phyloP scores from a whole-genome alignment of 2,888 invertebrate genomes.

The Leptothorax acervorum region DNA sequence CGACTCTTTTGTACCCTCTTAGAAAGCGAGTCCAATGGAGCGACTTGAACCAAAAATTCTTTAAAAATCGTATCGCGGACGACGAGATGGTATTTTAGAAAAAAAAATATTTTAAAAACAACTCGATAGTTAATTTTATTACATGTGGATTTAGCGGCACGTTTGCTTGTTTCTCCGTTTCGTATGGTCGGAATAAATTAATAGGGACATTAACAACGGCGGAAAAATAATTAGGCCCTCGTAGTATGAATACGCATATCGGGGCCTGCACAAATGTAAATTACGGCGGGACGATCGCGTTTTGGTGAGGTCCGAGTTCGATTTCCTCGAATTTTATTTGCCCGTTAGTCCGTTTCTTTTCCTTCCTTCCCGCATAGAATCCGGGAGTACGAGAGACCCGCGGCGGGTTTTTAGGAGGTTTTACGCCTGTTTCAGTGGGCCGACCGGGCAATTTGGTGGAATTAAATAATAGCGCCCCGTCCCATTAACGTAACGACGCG shows the following conservation, averaged over 20 bases:
- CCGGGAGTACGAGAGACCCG: conserved; percentile 58
- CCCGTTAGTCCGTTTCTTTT: conserved; percentile 39
- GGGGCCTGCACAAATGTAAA: conserved; percentile 40
- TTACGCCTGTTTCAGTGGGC: conserved; percentile 71
- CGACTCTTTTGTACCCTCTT: conserved; percentile 19
- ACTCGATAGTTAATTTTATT: neutral
- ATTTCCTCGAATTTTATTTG: conserved; percentile 44
- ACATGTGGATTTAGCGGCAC: conserved; percentile 1
- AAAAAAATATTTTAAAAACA: neutral
- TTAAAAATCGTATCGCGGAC: neutral
- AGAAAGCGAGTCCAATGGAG: neutral
- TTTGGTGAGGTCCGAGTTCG: conserved; percentile 36
- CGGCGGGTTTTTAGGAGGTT: conserved; percentile 71
- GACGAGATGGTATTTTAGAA: neutral
- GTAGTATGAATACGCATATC: conserved; percentile 31
- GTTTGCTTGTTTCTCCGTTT: neutral
- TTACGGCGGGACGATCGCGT: conserved; percentile 40
- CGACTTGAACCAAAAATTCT: neutral
- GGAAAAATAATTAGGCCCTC: conserved; percentile 23
- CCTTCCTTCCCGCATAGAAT: conserved; percentile 67
- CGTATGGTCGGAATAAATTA: conserved; percentile 43
- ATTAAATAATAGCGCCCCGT: conserved; percentile 76
- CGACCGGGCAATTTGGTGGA: conserved; percentile 72
- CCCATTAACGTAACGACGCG: conserved; percentile 74
- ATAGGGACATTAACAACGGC: conserved; percentile 34